Conservation (phyloP, 2,113 vertebrate genomes). For the Corythoichthys intestinalis region DNA sequence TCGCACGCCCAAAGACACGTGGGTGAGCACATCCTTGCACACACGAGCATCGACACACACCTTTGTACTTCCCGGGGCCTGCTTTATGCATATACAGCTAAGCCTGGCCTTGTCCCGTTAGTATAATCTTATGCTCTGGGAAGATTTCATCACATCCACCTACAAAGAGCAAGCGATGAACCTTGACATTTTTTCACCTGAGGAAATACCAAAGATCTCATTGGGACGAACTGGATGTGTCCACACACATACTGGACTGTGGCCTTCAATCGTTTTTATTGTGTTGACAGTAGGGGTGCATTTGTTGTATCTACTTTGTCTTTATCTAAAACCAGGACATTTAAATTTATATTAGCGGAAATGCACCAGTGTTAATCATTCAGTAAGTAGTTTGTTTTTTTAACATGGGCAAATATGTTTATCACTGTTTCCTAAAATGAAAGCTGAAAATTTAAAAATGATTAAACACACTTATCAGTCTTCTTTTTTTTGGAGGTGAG, state of each 20-base stretch:
- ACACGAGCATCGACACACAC: constrained; percentile 20
- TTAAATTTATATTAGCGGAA: not conserved
- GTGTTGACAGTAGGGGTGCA: too few species aligned
- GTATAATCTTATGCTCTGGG: constrained; percentile 42
- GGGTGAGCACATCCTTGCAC: constrained; percentile 16
- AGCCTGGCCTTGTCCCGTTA: constrained; percentile 24
- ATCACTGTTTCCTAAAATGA: too few species aligned
- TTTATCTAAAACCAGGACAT: not conserved
- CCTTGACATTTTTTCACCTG: constrained; percentile 30
- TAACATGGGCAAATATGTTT: too few species aligned
- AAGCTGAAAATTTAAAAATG: too few species aligned
- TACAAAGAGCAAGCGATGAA: constrained; percentile 22
- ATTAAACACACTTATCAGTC: too few species aligned
- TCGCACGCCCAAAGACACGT: constrained; percentile 17
- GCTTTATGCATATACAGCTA: constrained; percentile 21
- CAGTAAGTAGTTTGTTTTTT: too few species aligned
- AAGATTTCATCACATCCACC: constrained; percentile 40
- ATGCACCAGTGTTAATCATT: too few species aligned
- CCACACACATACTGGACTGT: not conserved
- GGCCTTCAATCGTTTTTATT: not conserved
- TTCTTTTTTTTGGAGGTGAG: too few species aligned
- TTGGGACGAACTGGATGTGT: not conserved
- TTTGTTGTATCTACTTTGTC: not conserved
- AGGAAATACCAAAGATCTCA: constrained; percentile 30
- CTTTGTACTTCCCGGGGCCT: constrained; percentile 23